A percentile compares a stretch with the other conserved stretches of the same genome.
phyloP scores from a whole-genome alignment of 1,140 invertebrate species.

The Sinonovacula constricta region DNA sequence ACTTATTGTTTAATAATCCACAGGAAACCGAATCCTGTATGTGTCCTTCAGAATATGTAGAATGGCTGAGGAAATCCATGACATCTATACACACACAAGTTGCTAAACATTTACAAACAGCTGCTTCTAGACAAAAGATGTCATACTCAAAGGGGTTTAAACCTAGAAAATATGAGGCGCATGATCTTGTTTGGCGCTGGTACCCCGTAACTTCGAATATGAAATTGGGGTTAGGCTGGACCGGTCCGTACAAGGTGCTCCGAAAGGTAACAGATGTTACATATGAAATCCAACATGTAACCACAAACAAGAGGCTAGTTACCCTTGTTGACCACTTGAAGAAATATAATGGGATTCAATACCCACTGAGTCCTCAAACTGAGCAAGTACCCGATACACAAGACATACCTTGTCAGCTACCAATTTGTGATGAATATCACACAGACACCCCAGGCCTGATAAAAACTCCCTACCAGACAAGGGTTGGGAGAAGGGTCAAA shows the following conservation, averaged over 20 bases:
- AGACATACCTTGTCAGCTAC: not conserved
- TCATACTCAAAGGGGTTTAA: conserved; percentile 2
- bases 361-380: not conserved
- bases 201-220: not conserved
- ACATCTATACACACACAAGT: not conserved
- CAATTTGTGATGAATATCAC: not conserved
- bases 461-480: conserved; percentile 6
- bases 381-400: not conserved
- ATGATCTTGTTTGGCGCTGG: conserved; percentile 24
- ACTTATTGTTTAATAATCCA: conserved; percentile 29
- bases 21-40: not conserved
- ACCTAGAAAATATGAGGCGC: not conserved
- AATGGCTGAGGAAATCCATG: conserved; percentile 13
- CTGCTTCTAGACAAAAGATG: not conserved
- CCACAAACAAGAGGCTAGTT: not conserved
- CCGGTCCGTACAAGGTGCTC: conserved; percentile 11
- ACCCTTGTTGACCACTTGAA: conserved; percentile 12
- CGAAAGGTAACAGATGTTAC: conserved; percentile 21
- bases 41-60: conserved; percentile 10
- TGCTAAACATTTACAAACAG: conserved; percentile 1
- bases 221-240: conserved; percentile 10
- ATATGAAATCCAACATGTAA: conserved; percentile 7
- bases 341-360: not conserved
- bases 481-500: conserved; percentile 2
- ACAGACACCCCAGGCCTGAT: not conserved